Evolutionary conservation across 2,888 invertebrate genomes (phyloP).

Genomic region (Pherbina coryleti): DNA sequence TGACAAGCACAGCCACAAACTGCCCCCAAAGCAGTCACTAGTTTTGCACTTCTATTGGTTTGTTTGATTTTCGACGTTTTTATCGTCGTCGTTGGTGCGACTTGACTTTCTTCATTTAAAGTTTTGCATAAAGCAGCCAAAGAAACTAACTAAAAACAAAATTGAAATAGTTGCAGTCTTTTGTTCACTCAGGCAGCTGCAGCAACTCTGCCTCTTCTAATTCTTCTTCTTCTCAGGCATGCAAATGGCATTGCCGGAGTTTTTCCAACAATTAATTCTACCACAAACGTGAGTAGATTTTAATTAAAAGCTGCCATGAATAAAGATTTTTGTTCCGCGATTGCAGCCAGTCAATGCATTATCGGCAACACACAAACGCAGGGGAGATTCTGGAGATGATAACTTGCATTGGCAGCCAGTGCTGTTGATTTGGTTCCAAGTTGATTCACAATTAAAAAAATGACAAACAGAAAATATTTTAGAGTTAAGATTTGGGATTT

Average conservation of each 20-base stretch:
- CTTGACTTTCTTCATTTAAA: no score
- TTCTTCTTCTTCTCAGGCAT: neutral
- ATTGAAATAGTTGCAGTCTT: no score
- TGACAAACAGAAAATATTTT: no score
- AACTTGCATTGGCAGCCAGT: no score
- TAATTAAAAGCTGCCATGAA: slow-evolving; percentile 35
- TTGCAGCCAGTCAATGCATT: neutral
- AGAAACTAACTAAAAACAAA: no score
- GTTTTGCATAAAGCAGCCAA: no score
- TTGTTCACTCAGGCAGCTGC: neutral
- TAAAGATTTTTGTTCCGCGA: slow-evolving; percentile 4
- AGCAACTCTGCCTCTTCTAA: slow-evolving; percentile 6
- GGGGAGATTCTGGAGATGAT: no score
- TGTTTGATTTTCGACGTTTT: neutral
- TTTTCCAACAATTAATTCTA: slow-evolving; percentile 23
- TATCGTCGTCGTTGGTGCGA: no score
- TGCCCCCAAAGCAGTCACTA: neutral
- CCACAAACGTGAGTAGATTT: slow-evolving; percentile 41
- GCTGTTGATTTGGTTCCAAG: no score
- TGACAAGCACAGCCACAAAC: neutral
- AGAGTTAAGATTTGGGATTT: no score
- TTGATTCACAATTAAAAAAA: no score
- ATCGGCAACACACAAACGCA: no score
- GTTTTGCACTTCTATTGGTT: neutral
- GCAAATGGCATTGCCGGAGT: neutral